Percentiles rank a stretch among this genome's conserved stretches.
Evolutionary conservation across 2,888 invertebrate species (phyloP).

Genomic region (Seira musarum): DNA sequence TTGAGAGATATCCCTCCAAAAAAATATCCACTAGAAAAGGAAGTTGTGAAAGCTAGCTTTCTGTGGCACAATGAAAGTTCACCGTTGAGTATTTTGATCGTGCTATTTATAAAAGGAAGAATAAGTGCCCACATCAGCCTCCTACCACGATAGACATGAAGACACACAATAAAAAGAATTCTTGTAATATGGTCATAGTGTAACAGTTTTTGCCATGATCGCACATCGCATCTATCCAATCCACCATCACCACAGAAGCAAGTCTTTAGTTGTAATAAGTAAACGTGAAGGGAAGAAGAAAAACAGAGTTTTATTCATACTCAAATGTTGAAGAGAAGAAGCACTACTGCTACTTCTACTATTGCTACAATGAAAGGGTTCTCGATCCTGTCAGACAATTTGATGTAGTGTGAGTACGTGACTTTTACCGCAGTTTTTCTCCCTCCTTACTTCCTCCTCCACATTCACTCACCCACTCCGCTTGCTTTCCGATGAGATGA

Average conservation of each 20-base stretch:
- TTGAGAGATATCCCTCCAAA: too few species aligned
- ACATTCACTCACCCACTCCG: conserved; percentile 18
- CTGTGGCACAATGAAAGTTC: not conserved
- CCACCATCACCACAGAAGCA: not conserved
- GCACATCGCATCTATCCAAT: not conserved
- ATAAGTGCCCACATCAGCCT: conserved; percentile 5
- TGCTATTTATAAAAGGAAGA: not conserved
- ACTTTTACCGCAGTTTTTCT: conserved; percentile 60
- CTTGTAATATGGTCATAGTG: not conserved
- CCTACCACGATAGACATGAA: conserved; percentile 46
- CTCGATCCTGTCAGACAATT: conserved; percentile 63
- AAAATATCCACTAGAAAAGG: not conserved
- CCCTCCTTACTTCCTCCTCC: conserved; percentile 50
- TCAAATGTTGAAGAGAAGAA: conserved; percentile 1
- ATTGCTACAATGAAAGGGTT: conserved; percentile 54
- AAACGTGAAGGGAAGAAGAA: conserved; percentile 39
- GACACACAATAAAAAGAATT: conserved; percentile 47
- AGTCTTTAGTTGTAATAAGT: not conserved
- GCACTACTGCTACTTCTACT: conserved; percentile 16
- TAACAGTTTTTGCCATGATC: not conserved
- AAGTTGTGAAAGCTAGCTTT: not conserved
- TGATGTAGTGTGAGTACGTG: conserved; percentile 65
- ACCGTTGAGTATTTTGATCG: not conserved
- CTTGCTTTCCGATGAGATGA: conserved; percentile 44
- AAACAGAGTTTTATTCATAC: conserved; percentile 37